Base-by-base conservation (phyloP, 23 tunicate species). In the Styela plicata region DNA sequence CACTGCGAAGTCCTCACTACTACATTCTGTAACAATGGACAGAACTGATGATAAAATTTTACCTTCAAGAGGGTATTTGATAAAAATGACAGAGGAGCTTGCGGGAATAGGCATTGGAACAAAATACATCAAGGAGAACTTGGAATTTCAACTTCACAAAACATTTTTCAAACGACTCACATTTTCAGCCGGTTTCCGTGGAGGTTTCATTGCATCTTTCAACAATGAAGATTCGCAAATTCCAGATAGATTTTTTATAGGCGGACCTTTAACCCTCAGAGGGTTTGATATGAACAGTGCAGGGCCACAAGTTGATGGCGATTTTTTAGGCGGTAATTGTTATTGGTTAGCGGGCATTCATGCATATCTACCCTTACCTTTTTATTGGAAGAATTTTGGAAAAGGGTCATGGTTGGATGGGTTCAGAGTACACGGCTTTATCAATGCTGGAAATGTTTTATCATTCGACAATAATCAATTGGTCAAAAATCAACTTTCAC, bases 341-440 rank as follows among this genome's bases (percentile, higher is more conserved):
- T 94, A 79, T 74, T 94, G 98, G 98, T 7, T 93, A 31, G 24
- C 82, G 31, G 98, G 89, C 24, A 74, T 71, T 1, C 98, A 93
- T 88, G 61, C 90, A 24, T 93, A 93, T 79, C 63, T 87, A 1
- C 98, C 98, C 1, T 68, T 93, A 33, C 98, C 98, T 2, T 93
- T 93, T 74, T 82, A 82, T 78, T 88, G 93, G 89, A 62, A 64
- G 32, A 74, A 70, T 18, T 84, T 85, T 78, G 98, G 90, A n/a
- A 31, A 36, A 2, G 89, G 89, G 10, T 84, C 89, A 20, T 93
- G 93, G 93, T 62, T 85, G 22, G 89, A 85, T 57, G 86, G 86
- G 28, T 82, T 93, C 53, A 83, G 98, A 27, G 20, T 88, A 31
- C 98, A 93, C 85, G 87, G 71, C 2, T 93, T 93, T 74, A 3